Percentiles rank a stretch among this genome's conserved stretches.
phyloP scores from a whole-genome alignment of 2,113 vertebrate genomes.

The Ivindomyrus marchei region DNA sequence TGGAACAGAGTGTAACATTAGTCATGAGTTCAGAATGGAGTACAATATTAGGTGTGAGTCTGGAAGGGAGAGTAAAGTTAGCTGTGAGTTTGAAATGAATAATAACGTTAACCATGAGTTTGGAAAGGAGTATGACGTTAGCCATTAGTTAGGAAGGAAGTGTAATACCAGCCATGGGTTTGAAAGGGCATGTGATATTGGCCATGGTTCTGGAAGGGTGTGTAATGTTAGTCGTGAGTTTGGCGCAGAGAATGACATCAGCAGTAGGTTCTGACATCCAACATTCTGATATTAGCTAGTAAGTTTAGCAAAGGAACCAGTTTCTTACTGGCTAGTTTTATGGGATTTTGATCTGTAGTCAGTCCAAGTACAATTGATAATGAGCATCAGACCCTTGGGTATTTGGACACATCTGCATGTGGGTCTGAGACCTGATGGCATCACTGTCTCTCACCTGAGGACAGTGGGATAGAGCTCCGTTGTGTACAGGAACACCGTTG shows the following conservation, averaged over 20 bases:
- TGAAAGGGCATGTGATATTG: too few species aligned
- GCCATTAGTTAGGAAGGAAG: too few species aligned
- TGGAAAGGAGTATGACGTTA: too few species aligned
- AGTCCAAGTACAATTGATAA: not conserved
- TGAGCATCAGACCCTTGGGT: not conserved
- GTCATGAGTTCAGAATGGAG: too few species aligned
- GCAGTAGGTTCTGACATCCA: too few species aligned
- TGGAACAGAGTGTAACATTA: too few species aligned
- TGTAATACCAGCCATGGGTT: not conserved
- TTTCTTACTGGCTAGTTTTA: not conserved
- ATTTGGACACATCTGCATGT: not conserved
- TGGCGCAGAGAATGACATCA: too few species aligned
- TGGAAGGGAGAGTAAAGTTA: too few species aligned
- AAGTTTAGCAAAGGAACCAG: not conserved
- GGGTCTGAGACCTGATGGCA: not conserved
- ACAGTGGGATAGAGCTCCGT: constrained; percentile 80
- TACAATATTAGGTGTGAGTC: too few species aligned
- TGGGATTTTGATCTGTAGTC: not conserved
- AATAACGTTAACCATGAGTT: too few species aligned
- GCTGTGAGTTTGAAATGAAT: too few species aligned
- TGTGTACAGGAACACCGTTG: constrained; percentile 68
- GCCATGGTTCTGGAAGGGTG: not conserved
- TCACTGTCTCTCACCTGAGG: constrained; percentile 61
- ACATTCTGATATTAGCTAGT: not conserved
- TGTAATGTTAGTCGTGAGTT: not conserved